Evolutionary conservation across 2,113 vertebrate species (phyloP), one percentile per base, ranked within the genome.

Genomic region (Patagioenas fasciata): DNA sequence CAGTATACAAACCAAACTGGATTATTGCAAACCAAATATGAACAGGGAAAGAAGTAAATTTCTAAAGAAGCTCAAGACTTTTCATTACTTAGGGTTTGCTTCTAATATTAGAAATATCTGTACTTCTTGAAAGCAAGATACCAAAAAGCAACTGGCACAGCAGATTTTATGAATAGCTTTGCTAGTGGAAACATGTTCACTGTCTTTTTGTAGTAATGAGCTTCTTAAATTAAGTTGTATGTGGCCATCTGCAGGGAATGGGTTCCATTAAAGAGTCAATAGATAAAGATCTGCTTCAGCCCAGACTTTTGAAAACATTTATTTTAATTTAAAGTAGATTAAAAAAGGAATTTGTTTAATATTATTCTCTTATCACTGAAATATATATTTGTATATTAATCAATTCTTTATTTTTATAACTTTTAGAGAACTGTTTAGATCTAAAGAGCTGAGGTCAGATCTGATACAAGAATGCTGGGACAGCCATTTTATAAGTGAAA

Each of bases 261-360:
- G 83, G 92, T 94, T 95, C 93, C 87, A 96, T 96, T 96, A 96
- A 74, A 90, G 34, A 91, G 71, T 85, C 91, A 72, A 69, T 66
- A 94, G 94, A 96, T 96, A 94, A 88, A 88, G 96, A 92, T 96
- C 93, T 96, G 93, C 40, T 93, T 91, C 85, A 82, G 75, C 50
- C 66, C 62, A 78, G 92, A 82, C 89, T 95, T 93, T 62, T 86
- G 80, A 96, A 97, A 97, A 92, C 89, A 88, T 85, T 93, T 96
- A 62, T 94, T 96, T 97, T 96, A 96, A 96, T 93, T 97, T 97
- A 97, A 97, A 91, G 85, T 95, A 95, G 92, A 94, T 96, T 96
- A 21, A 85, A 95, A 96, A 74, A 81, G 80, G 89, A 84, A 95
- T 94, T 96, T 94, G 85, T 94, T 95, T 93, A 89, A 96, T 96